Evolutionary conservation across 1,140 invertebrate species (phyloP).

Genomic region (Cherax quadricarinatus): DNA sequence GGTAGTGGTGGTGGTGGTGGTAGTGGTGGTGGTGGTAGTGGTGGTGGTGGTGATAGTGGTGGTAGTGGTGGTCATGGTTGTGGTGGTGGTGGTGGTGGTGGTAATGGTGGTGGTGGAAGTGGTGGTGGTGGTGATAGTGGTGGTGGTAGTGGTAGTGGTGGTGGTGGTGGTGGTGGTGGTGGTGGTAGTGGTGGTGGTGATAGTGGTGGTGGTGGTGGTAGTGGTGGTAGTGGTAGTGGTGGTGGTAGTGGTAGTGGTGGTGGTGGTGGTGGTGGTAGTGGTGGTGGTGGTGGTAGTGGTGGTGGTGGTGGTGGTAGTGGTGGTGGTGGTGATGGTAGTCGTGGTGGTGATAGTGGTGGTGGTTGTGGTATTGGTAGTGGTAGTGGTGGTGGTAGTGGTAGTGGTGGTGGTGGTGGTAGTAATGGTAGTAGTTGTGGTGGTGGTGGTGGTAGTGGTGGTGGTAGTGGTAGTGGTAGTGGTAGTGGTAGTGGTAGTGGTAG

Average conservation of each 20-base stretch:
- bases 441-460: neutral
- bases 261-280: neutral
- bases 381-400: neutral
- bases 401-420: neutral
- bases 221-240: neutral
- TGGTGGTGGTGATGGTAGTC: neutral
- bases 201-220: neutral
- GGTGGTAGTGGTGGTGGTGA: neutral
- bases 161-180: neutral
- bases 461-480: neutral
- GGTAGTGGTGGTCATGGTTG: neutral
- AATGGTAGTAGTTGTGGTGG: neutral
- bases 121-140: neutral
- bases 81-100: constrained; percentile 3
- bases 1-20: neutral
- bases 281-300: neutral
- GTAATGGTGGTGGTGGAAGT: neutral
- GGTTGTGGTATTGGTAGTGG: neutral
- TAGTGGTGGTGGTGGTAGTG: neutral
- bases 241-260: neutral
- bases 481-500: neutral
- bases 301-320: neutral
- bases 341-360: neutral
- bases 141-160: neutral
- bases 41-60: neutral